A percentile compares a stretch with the other conserved stretches of the same genome.
Evolutionary conservation across 2,888 invertebrate genomes (phyloP).

Genomic region (Caenorhabditis sp.): DNA sequence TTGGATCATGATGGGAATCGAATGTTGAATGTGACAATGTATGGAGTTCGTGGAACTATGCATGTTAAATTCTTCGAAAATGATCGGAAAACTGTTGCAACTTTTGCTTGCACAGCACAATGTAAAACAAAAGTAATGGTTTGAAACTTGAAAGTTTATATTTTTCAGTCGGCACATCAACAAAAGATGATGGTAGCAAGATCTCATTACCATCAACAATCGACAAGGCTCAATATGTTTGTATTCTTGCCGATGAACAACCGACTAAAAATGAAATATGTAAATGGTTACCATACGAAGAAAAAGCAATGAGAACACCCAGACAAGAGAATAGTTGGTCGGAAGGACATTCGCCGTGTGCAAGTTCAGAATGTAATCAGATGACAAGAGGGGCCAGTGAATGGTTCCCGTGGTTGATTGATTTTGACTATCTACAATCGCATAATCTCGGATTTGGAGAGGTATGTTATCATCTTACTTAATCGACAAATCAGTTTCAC

Average conservation of each 20-base stretch:
- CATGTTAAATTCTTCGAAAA: slow-evolving; percentile 39
- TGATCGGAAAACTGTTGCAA: slow-evolving; percentile 27
- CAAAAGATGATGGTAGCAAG: slow-evolving; percentile 34
- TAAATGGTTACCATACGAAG: slow-evolving; percentile 44
- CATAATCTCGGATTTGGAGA: slow-evolving; percentile 28
- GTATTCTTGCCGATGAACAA: slow-evolving; percentile 40
- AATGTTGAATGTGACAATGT: slow-evolving; percentile 40
- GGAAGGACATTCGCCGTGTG: slow-evolving; percentile 37
- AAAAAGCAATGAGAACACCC: slow-evolving; percentile 30
- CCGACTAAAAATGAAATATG: slow-evolving; percentile 32
- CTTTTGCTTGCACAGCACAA: slow-evolving; percentile 38
- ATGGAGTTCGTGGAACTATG: slow-evolving; percentile 39
- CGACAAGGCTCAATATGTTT: slow-evolving; percentile 36
- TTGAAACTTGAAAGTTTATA: too few relatives aligned
- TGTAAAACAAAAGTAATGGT: too few relatives aligned
- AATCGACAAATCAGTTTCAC: too few relatives aligned
- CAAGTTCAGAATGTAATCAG: slow-evolving; percentile 26
- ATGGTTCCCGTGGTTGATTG: slow-evolving; percentile 27
- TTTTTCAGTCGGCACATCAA: slow-evolving; percentile 27
- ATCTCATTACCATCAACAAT: slow-evolving; percentile 37
- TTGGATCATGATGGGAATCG: slow-evolving; percentile 40
- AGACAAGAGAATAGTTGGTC: slow-evolving; percentile 39
- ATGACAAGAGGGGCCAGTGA: slow-evolving; percentile 23
- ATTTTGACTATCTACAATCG: slow-evolving; percentile 32
- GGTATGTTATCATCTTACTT: slow-evolving; percentile 1